Percentiles rank a stretch among this genome's conserved stretches.
These are phyloP conservation scores for Fistularia tabacaria DNA, from an alignment of 2,797 vertebrate species.

Conservation along the genomic window DNA sequence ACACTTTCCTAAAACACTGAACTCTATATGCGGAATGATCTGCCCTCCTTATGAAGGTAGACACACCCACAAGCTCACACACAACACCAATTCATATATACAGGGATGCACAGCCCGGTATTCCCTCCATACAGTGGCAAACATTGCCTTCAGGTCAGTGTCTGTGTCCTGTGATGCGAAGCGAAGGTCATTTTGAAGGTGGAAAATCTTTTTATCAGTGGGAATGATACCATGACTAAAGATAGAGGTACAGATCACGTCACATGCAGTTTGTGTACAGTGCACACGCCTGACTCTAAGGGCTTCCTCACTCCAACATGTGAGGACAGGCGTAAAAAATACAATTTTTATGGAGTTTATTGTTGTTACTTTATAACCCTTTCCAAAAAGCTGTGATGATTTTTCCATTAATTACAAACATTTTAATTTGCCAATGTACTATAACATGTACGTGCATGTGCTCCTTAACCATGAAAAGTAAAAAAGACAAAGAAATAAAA, in stretches of 20 bases:
- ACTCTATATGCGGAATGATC: conserved; percentile 30
- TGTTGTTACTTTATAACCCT: no score
- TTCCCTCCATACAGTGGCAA: conserved; percentile 43
- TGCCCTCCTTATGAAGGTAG: conserved; percentile 14
- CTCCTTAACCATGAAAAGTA: no score
- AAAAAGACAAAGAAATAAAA: no score
- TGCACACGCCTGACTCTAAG: conserved; percentile 25
- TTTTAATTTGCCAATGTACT: no score
- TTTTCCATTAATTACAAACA: no score
- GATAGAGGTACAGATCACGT: conserved; percentile 69
- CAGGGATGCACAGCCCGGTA: conserved; percentile 10
- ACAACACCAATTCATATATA: conserved; percentile 16
- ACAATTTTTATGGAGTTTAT: background rate
- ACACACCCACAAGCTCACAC: conserved; percentile 5
- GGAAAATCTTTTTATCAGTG: conserved; percentile 72
- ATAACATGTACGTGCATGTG: no score
- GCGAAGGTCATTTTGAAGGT: conserved; percentile 66
- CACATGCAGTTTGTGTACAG: conserved; percentile 54
- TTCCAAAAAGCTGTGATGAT: no score
- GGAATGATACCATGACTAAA: conserved; percentile 74
- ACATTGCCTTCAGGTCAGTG: conserved; percentile 62
- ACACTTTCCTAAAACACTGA: conserved; percentile 48
- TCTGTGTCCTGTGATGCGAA: conserved; percentile 69
- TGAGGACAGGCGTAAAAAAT: conserved; percentile 28
- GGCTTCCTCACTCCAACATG: conserved; percentile 22